These are phyloP conservation scores for Tringa solitaria DNA, from an alignment of 2,113 vertebrate genomes.

Conservation along the genomic window DNA sequence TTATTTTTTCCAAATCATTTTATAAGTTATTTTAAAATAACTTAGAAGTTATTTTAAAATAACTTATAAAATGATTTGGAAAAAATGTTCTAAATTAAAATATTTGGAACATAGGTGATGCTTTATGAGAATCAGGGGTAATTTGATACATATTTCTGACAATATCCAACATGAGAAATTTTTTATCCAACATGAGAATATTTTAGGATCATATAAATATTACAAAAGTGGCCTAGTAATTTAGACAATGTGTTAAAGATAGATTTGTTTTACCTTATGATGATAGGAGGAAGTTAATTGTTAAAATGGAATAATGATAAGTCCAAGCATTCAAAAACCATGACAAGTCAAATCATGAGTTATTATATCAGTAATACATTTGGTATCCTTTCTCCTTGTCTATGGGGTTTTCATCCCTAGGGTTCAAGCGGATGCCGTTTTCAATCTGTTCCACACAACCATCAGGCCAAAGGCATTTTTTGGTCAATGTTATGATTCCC, in stretches of 20 bases:
- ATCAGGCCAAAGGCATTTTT: neutral
- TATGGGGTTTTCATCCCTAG: neutral
- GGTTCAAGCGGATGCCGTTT: neutral
- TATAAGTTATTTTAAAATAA: no score
- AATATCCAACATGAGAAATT: neutral
- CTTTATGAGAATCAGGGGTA: neutral
- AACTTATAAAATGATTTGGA: no score
- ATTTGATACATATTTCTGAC: neutral
- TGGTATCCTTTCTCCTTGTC: neutral
- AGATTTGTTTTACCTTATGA: neutral
- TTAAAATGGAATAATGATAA: neutral
- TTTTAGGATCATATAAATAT: slow-evolving; percentile 11
- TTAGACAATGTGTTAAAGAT: neutral
- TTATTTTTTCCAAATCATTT: no score
- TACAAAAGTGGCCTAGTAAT: neutral
- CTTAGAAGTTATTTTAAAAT: no score
- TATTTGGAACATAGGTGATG: neutral
- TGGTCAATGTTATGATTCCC: neutral
- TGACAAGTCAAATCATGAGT: neutral
- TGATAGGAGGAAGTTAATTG: neutral
- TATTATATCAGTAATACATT: neutral
- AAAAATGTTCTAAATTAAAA: neutral
- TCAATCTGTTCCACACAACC: neutral
- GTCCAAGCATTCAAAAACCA: neutral
- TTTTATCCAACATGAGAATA: neutral